These are phyloP conservation scores for Sapayoa aenigma DNA, from an alignment of 2,113 vertebrate genomes.

Conservation along the genomic window DNA sequence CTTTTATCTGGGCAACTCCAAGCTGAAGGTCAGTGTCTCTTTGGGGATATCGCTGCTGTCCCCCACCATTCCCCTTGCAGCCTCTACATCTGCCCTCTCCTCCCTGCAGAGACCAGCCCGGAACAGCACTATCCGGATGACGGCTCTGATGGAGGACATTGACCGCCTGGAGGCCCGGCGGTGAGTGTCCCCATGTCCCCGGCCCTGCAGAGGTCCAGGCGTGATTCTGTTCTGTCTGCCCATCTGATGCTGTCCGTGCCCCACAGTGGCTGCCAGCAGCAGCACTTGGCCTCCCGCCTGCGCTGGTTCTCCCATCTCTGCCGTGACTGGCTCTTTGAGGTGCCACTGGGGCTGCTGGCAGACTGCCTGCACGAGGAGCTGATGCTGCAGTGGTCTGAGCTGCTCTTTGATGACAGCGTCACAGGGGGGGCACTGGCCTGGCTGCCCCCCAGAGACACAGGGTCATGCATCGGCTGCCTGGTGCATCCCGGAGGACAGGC, in stretches of 20 bases:
- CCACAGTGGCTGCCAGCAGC: not conserved
- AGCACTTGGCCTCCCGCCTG: not conserved
- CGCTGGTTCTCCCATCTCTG: constrained; percentile 53
- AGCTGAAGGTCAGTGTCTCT: not conserved
- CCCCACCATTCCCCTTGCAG: not conserved
- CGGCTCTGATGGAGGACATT: not conserved
- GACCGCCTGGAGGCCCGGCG: not conserved
- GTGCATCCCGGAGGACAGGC: not conserved
- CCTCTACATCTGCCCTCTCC: not conserved
- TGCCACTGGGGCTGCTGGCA: constrained; percentile 1
- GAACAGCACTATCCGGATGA: constrained; percentile 28
- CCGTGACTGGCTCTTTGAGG: constrained; percentile 45
- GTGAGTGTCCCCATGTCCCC: not conserved
- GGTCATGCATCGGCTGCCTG: accelerated
- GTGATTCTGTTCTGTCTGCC: accelerated
- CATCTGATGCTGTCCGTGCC: accelerated
- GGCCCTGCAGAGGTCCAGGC: too few species aligned
- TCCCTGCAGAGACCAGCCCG: not conserved
- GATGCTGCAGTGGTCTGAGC: not conserved
- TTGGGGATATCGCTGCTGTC: accelerated
- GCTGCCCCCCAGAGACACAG: not conserved
- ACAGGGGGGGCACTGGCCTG: not conserved
- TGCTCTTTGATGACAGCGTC: not conserved
- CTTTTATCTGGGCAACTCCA: constrained; percentile 15
- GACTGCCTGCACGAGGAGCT: constrained; percentile 26